Conservation (phyloP, 2,888 invertebrate species). For the Eucera pruinosa region DNA sequence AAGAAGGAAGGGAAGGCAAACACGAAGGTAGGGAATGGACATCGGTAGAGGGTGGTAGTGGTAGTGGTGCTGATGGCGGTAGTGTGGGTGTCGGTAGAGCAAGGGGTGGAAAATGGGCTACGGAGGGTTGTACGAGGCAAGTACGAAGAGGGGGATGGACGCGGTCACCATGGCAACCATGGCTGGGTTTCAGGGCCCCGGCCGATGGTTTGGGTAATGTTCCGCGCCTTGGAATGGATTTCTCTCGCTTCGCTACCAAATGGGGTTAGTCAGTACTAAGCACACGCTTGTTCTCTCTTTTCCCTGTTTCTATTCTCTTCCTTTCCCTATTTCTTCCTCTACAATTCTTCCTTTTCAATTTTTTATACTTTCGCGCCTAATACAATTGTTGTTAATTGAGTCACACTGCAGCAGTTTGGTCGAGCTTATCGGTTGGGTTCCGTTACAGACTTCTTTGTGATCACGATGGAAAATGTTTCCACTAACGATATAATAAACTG, state of each 20-base stretch:
- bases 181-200: conserved; percentile 79
- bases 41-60: conserved; percentile 28
- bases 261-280: conserved; percentile 78
- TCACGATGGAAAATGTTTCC: background rate
- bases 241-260: conserved; percentile 78
- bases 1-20: conserved; percentile 31
- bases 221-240: conserved; percentile 79
- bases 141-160: conserved; percentile 76
- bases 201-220: conserved; percentile 78
- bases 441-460: background rate
- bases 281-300: conserved; percentile 66
- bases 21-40: conserved; percentile 47
- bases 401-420: background rate
- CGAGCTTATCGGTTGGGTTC: background rate
- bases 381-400: conserved; percentile 13
- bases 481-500: background rate
- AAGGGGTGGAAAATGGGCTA: conserved; percentile 65
- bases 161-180: conserved; percentile 81
- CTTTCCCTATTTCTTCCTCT: conserved; percentile 13
- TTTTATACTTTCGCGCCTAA: conserved; percentile 18
- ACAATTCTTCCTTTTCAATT: background rate
- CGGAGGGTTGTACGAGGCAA: conserved; percentile 66
- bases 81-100: conserved; percentile 63
- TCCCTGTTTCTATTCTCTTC: conserved; percentile 13
- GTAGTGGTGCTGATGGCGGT: conserved; percentile 34